phyloP scores from a whole-genome alignment of 2,888 invertebrate species.

The Limulus polyphemus region DNA sequence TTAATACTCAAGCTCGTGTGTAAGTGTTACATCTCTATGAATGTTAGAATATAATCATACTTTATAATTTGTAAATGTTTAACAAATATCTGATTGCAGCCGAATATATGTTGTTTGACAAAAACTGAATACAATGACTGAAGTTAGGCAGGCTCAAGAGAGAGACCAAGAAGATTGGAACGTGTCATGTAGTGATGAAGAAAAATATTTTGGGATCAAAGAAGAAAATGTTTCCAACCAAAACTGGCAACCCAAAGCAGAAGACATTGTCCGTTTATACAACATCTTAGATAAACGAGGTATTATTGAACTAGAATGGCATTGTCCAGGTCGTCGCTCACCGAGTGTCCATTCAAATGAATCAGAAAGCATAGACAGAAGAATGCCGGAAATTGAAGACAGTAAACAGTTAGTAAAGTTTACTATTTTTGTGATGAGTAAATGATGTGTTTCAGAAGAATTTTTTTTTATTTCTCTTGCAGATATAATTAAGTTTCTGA shows the following conservation, averaged over 20 bases:
- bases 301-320: constrained; percentile 27
- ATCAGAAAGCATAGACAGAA: constrained; percentile 14
- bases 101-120: no score
- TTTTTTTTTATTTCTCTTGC: no score
- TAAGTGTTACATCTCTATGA: no score
- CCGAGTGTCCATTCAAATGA: constrained; percentile 26
- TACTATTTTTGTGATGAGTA: no score
- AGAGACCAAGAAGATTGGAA: constrained; percentile 21
- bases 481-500: no score
- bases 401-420: constrained; percentile 1
- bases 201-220: constrained; percentile 7
- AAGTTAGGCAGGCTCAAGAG: neutral
- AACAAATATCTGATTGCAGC: no score
- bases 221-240: neutral
- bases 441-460: no score
- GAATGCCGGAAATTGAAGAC: constrained; percentile 15
- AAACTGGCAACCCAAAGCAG: constrained; percentile 26
- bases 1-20: no score
- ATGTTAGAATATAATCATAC: no score
- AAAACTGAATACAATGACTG: no score
- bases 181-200: constrained; percentile 22
- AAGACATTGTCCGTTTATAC: constrained; percentile 25
- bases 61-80: no score
- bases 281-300: constrained; percentile 24
- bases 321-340: constrained; percentile 28